Evolutionary conservation across 2,888 invertebrate genomes (phyloP), one percentile per base, ranked within the genome.

Genomic region (Drosophila atripex): DNA sequence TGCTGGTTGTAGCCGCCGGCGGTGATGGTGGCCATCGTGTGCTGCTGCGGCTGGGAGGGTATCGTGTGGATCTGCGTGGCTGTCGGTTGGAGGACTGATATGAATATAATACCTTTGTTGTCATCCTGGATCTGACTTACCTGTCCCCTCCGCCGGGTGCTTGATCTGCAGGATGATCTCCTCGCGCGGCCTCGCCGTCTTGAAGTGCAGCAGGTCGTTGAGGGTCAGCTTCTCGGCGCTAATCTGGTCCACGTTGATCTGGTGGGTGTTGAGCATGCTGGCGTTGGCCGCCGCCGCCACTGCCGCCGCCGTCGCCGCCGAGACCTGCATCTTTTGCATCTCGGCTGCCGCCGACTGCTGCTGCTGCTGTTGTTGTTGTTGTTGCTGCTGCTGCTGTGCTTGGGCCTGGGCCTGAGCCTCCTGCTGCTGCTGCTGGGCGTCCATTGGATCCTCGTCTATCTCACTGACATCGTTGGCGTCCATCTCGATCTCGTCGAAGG

Each of bases 211-310:
- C 73, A 91, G 78, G 83, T 91, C 91, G 64, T 83, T 91, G 12
- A 91, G 87, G 2, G 90, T 89, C n/a, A 91, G 69, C 58, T 91
- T 91, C 2, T 91, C 91, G 2, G 90, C 86, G 51, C 91, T 91
- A 12, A 91, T 90, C 56, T 90, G 89, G 71, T 90, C 89, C 45
- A 89, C 89, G 39, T 85, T 90, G 30, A 90, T 89, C 56, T 90
- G 90, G 55, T 90, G 90, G 12, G 90, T 78, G 64, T 89, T 86
- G 43, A 82, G 76, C 70, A 90, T 84, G 41, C 73, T 79, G 18
- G 78, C 77, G 68, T 70, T 71, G 60, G 85, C 71, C 43, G 83
- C 71, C 53, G 86, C 73, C 52, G 88, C 59, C 64, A 79, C 63
- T 47, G 80, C 47, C 53, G 78, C 47, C 32, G 75, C 61, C 54